Percentiles rank a stretch among this genome's conserved stretches.
Evolutionary conservation across 2,888 invertebrate genomes (phyloP).

Genomic region (Drosophila mimetica): DNA sequence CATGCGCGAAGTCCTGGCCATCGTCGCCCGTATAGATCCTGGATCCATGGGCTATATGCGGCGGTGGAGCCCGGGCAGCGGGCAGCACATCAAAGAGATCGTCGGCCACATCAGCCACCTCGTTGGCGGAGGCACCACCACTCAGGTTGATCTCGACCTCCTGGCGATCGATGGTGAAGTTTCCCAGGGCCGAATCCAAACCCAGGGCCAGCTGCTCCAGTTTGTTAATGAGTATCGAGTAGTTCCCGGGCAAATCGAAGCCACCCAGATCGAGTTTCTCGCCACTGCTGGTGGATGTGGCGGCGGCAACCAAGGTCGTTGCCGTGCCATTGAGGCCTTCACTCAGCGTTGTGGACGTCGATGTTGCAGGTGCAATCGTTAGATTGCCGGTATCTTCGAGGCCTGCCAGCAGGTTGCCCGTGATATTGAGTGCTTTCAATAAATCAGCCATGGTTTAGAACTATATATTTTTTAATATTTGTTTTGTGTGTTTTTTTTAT

Average conservation of each 20-base stretch:
- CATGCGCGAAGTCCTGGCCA: constrained; percentile 85
- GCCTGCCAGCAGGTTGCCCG: constrained; percentile 65
- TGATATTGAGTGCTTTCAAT: constrained; percentile 67
- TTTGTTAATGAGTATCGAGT: constrained; percentile 82
- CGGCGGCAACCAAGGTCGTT: constrained; percentile 42
- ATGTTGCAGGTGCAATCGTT: constrained; percentile 32
- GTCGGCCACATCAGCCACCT: constrained; percentile 58
- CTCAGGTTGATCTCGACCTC: constrained; percentile 77
- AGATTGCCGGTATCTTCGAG: constrained; percentile 60
- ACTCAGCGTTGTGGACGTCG: constrained; percentile 20
- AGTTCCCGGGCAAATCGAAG: constrained; percentile 81
- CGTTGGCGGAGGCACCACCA: constrained; percentile 60
- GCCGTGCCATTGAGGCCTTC: constrained; percentile 48
- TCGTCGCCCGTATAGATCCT: constrained; percentile 79
- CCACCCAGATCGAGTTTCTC: constrained; percentile 76
- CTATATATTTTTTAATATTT: background rate
- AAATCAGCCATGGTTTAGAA: constrained; percentile 68
- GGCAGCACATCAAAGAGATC: constrained; percentile 70
- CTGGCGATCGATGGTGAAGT: constrained; percentile 79
- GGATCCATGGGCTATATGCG: constrained; percentile 61
- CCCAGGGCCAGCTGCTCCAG: constrained; percentile 82
- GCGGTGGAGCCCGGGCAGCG: constrained; percentile 67
- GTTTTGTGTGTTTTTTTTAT: constrained; percentile 3
- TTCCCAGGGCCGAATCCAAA: constrained; percentile 79
- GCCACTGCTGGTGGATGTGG: constrained; percentile 45